Evolutionary conservation across 2,888 invertebrate genomes (phyloP).

Genomic region (Choristoneura rosaceana): DNA sequence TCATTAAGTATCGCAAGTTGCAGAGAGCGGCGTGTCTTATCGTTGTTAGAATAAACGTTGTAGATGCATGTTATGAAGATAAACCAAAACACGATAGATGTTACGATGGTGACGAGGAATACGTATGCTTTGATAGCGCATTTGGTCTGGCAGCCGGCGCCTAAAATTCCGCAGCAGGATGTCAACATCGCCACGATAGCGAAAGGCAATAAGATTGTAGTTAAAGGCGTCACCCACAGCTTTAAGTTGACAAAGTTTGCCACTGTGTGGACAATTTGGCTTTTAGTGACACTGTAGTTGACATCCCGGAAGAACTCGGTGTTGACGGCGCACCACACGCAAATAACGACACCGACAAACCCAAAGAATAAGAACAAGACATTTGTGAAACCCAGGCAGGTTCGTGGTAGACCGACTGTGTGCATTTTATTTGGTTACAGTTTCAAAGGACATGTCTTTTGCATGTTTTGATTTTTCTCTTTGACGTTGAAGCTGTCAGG

Average conservation of each 20-base stretch:
- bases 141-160: constrained; percentile 72
- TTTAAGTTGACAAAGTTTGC: constrained; percentile 71
- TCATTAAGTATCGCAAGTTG: constrained; percentile 56
- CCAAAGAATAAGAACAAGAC: constrained; percentile 67
- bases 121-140: constrained; percentile 76
- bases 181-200: constrained; percentile 65
- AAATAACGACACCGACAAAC: constrained; percentile 59
- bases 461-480: constrained; percentile 13
- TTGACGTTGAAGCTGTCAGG: constrained; percentile 25
- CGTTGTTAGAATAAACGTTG: constrained; percentile 69
- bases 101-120: constrained; percentile 64
- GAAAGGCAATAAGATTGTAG: constrained; percentile 65
- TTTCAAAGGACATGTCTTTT: constrained; percentile 3
- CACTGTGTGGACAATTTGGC: constrained; percentile 59
- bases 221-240: constrained; percentile 69
- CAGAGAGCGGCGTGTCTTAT: constrained; percentile 57
- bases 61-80: constrained; percentile 71
- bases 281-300: constrained; percentile 73
- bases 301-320: constrained; percentile 74
- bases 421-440: constrained; percentile 63
- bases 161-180: constrained; percentile 75
- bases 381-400: constrained; percentile 76
- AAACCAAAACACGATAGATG: constrained; percentile 64
- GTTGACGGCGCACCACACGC: constrained; percentile 74
- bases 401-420: constrained; percentile 69